Base-by-base conservation (phyloP, 2,888 invertebrate genomes). In the Sarcophaga rosellei region DNA sequence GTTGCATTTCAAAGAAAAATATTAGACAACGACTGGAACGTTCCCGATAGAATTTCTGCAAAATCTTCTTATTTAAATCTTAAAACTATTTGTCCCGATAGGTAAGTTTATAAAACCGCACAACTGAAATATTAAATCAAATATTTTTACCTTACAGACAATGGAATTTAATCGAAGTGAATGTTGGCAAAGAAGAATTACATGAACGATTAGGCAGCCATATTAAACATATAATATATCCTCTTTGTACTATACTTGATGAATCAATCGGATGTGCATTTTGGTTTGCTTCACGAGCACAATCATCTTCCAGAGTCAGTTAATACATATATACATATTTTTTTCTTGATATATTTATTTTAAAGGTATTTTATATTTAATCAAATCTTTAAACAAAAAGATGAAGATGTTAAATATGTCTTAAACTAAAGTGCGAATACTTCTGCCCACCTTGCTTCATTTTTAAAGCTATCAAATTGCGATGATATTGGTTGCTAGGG, bases 221-320 rank as follows among this genome's bases (percentile, higher is more conserved):
- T 86, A 96, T 98, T 88, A 95, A 95, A 57, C 95, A 97, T 92
- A 94, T 99, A 84, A 95, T 99, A 66, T 95, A 96, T 93, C 99
- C 99, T 0, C 94, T 97, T 77, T 94, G 95, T 88, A 97, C 98
- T 1, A 96, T 99, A 83, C 93, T 99, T 70, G 99, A 99, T 94
- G 99, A 99, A 93, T 98, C 98, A 91, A 95, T 99, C 74, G 99
- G 99, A 0, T 97, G 97, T 92, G 99, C 97, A n/a, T 94, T 97
- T 68, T 99, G 99, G 99, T 99, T 99, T 95, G 99, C 99, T 35
- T 96, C 98, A 69, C 94, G 96, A 90, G 98, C 96, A 72, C 81
- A 84, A 69, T 90, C 90, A 23, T 65, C 89, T 10, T 85, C 89
- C 20, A 89, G 91, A 80, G 90, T 91, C 86, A 86, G 82, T 84